phyloP scores from a whole-genome alignment of 2,113 vertebrate species.

The Vireo altiloquus region DNA sequence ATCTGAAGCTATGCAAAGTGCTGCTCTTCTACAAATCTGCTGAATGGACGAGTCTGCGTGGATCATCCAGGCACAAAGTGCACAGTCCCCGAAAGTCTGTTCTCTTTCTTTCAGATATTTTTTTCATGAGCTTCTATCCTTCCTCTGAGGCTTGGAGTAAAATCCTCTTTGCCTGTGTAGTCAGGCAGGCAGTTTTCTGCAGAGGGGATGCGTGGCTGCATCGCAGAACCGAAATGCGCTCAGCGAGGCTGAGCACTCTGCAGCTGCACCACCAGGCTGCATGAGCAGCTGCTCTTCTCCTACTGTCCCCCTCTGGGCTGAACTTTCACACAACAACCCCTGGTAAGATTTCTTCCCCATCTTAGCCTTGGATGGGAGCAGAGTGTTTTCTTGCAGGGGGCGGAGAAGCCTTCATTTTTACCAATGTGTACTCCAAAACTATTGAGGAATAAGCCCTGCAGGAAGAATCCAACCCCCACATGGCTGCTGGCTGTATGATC shows the following conservation, averaged over 20 bases:
- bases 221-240: not conserved
- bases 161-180: not conserved
- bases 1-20: not conserved
- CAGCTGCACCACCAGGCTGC: not conserved
- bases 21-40: not conserved
- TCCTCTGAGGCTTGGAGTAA: not conserved
- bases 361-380: not conserved
- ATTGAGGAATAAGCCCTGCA: not conserved
- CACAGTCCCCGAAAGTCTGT: not conserved
- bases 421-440: not conserved
- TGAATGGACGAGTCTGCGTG: not conserved
- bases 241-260: not conserved
- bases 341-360: not conserved
- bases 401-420: not conserved
- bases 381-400: not conserved
- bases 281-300: not conserved
- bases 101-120: not conserved
- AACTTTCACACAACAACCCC: not conserved
- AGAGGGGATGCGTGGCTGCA: not conserved
- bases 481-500: not conserved
- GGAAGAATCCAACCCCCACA: not conserved
- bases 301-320: not conserved
- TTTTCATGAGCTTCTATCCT: not conserved
- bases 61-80: not conserved
- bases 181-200: not conserved